Base-by-base conservation (phyloP, 2,888 invertebrate genomes). In the Aphodius sticticus region DNA sequence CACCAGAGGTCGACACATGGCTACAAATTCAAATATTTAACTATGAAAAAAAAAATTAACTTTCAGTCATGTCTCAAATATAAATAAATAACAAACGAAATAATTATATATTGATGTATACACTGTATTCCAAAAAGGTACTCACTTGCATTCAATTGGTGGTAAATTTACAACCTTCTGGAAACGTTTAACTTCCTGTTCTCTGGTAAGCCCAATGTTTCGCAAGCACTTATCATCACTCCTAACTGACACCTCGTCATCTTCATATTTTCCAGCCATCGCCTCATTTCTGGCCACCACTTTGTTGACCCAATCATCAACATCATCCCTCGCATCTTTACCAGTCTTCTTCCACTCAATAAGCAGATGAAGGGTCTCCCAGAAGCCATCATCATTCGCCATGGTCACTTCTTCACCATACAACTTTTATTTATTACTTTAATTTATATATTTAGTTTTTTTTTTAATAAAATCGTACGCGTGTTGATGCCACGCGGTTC, bases 341-440 rank as follows among this genome's bases (percentile, higher is more conserved):
- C 90, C 89, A 4, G 91, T 90, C 69, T 90, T 87, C 78, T 91
- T 89, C 79, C 91, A 88, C 72, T 91, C 92, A 7, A 92, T 91
- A 16, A 93, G 89, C 69, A 93, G 89, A 81, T 93, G 92, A 81
- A 93, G 91, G n/a, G 92, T 93, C 76, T 92, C 91, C 93, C 93
- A 93, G 86, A 93, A 93, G 76, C 91, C 90, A 80, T 90, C 83
- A 70, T 80, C 76, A 72, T 36, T 16, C n/a, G 69, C 71, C 78
- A 77, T 78, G 16, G 15, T 70, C 9, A 26, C 26, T 26, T 26
- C 6, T 70, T 70, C 12, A 16, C 16, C 16, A 70, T 6, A 12
- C 71, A 26, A 12, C 7, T 71, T 16, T 15, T 71, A 5, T 16
- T 71, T 71, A 71, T 12, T 71, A 71, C 12, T 71, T 71, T 26